Percentiles rank a stretch among this genome's conserved stretches.
These are phyloP conservation scores for Euproctis similis DNA, from an alignment of 2,888 invertebrate genomes.

Conservation along the genomic window DNA sequence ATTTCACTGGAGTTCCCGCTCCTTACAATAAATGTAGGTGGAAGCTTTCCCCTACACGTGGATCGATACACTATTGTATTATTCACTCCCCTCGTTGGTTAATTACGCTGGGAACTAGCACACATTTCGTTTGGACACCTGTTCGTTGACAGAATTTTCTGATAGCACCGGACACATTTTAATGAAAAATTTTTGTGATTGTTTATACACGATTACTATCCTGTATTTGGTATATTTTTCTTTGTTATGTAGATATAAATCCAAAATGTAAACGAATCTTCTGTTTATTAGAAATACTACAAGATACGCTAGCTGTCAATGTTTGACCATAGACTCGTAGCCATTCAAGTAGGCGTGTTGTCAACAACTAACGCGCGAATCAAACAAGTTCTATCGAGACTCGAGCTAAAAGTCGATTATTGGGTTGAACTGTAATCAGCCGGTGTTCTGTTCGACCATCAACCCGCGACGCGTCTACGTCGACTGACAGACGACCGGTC, in stretches of 20 bases:
- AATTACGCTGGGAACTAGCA: constrained; percentile 71
- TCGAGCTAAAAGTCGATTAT: too few species aligned
- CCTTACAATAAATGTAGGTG: constrained; percentile 4
- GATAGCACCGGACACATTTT: constrained; percentile 73
- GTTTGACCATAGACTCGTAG: constrained; percentile 58
- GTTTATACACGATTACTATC: constrained; percentile 11
- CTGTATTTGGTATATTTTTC: constrained; percentile 4
- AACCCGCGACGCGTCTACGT: constrained; percentile 33
- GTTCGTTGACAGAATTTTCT: constrained; percentile 83
- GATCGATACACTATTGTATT: constrained; percentile 70
- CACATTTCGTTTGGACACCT: constrained; percentile 85
- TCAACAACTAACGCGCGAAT: constrained; percentile 51
- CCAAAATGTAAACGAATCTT: constrained; percentile 35
- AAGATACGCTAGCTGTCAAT: constrained; percentile 68
- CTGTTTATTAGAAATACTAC: constrained; percentile 59
- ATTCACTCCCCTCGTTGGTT: constrained; percentile 68
- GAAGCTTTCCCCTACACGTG: constrained; percentile 20
- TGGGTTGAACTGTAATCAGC: too few species aligned
- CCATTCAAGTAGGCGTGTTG: constrained; percentile 47
- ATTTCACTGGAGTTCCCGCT: constrained; percentile 7
- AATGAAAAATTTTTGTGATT: constrained; percentile 5
- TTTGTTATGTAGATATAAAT: constrained; percentile 19
- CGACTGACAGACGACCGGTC: constrained; percentile 61
- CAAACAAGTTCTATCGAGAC: constrained; percentile 27
- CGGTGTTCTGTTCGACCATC: constrained; percentile 6